Conservation (phyloP, 1,140 invertebrate species). For the Solen grandis region DNA sequence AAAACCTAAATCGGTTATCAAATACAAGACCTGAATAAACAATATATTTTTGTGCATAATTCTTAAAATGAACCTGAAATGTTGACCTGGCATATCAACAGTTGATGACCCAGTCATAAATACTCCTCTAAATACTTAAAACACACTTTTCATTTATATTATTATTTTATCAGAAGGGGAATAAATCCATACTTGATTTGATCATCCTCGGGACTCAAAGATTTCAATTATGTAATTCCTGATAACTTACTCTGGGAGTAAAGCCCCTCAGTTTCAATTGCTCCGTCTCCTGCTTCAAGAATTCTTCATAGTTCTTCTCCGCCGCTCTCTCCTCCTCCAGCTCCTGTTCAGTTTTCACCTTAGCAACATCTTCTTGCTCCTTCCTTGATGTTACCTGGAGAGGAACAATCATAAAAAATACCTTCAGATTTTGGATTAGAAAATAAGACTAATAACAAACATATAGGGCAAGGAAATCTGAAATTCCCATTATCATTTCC, state of each 20-base stretch:
- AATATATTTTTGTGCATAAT: too few relatives aligned
- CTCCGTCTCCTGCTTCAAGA: conserved; percentile 76
- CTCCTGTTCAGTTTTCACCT: conserved; percentile 63
- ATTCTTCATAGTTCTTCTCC: conserved; percentile 76
- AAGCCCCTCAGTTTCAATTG: conserved; percentile 72
- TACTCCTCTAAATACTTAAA: too few relatives aligned
- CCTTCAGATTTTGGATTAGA: too few relatives aligned
- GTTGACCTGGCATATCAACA: too few relatives aligned
- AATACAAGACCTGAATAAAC: too few relatives aligned
- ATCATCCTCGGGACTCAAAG: background rate
- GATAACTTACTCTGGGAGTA: conserved; percentile 71
- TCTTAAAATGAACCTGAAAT: too few relatives aligned
- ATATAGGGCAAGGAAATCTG: too few relatives aligned
- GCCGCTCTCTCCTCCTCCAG: conserved; percentile 68
- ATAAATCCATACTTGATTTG: background rate
- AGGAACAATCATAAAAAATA: too few relatives aligned
- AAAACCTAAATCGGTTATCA: too few relatives aligned
- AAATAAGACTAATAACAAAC: too few relatives aligned
- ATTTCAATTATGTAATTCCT: background rate
- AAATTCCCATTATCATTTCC: too few relatives aligned
- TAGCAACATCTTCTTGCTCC: conserved; percentile 61
- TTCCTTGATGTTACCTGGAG: conserved; percentile 71
- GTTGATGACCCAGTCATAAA: too few relatives aligned
- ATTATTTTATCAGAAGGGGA: background rate
- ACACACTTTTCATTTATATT: background rate